Evolutionary conservation across 2,113 vertebrate genomes (phyloP).

Genomic region (Sturnira hondurensis): DNA sequence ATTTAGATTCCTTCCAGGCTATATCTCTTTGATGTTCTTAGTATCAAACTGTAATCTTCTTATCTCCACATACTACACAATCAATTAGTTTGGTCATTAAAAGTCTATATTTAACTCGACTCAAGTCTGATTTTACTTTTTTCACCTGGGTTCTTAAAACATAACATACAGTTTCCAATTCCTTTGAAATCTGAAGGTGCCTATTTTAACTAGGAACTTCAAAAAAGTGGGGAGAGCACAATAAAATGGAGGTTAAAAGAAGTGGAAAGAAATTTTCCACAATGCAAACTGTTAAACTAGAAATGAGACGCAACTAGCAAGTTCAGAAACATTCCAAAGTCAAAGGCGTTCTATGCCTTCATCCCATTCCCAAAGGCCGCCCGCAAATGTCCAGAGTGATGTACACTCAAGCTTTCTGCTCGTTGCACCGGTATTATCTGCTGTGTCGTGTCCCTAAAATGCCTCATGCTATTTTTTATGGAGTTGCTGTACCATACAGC

Average conservation of each 20-base stretch:
- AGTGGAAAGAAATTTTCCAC: neutral
- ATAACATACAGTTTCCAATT: neutral
- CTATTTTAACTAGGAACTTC: neutral
- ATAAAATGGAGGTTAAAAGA: neutral
- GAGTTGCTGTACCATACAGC: constrained; percentile 45
- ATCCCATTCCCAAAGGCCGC: neutral
- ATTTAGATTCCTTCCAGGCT: neutral
- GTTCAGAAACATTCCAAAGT: neutral
- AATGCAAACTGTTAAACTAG: neutral
- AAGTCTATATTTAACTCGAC: neutral
- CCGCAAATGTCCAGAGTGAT: neutral
- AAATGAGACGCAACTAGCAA: neutral
- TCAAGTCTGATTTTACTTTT: constrained; percentile 19
- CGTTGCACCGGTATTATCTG: neutral
- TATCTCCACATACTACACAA: neutral
- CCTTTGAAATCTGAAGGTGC: neutral
- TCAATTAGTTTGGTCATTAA: neutral
- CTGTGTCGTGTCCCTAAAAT: constrained; percentile 30
- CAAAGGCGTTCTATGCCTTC: neutral
- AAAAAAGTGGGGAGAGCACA: neutral
- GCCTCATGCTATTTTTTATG: constrained; percentile 45
- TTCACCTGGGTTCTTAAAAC: neutral
- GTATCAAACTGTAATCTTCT: neutral
- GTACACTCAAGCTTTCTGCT: neutral
- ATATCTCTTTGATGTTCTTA: neutral